These are phyloP conservation scores for Pseudolaguvia tuberculata DNA, from an alignment of 2,113 vertebrate species.

Conservation along the genomic window DNA sequence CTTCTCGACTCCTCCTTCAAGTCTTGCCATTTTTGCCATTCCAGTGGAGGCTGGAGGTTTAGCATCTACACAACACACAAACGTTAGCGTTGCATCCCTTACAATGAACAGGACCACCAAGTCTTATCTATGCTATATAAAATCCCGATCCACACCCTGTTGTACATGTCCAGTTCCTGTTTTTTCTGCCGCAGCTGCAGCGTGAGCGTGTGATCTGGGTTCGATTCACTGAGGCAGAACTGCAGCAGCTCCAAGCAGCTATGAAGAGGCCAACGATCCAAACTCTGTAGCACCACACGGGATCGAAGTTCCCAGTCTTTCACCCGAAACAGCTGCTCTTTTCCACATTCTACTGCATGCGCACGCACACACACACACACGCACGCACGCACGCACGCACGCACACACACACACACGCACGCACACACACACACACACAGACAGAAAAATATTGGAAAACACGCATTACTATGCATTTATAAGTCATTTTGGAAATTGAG, in stretches of 20 bases:
- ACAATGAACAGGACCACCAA: not conserved
- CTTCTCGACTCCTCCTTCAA: constrained; percentile 75
- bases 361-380: not conserved
- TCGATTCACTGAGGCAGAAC: constrained; percentile 79
- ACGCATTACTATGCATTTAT: not conserved
- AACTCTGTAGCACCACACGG: constrained; percentile 71
- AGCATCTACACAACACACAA: constrained; percentile 72
- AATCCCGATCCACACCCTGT: constrained; percentile 52
- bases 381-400: no score
- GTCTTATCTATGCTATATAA: not conserved
- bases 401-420: no score
- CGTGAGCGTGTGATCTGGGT: constrained; percentile 63
- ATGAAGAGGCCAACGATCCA: constrained; percentile 84
- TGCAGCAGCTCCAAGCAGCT: constrained; percentile 81
- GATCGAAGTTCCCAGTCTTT: constrained; percentile 76
- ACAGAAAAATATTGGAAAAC: not conserved
- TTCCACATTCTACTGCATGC: constrained; percentile 68
- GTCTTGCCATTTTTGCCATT: constrained; percentile 85
- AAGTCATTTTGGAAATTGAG: no score
- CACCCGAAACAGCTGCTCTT: constrained; percentile 78
- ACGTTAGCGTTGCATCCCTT: not conserved
- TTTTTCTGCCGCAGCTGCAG: constrained; percentile 71
- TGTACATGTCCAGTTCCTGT: constrained; percentile 80
- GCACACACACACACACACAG: no score
- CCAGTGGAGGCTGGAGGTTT: constrained; percentile 65